These are phyloP conservation scores for Solen grandis DNA, from an alignment of 1,140 invertebrate genomes.

Conservation along the genomic window DNA sequence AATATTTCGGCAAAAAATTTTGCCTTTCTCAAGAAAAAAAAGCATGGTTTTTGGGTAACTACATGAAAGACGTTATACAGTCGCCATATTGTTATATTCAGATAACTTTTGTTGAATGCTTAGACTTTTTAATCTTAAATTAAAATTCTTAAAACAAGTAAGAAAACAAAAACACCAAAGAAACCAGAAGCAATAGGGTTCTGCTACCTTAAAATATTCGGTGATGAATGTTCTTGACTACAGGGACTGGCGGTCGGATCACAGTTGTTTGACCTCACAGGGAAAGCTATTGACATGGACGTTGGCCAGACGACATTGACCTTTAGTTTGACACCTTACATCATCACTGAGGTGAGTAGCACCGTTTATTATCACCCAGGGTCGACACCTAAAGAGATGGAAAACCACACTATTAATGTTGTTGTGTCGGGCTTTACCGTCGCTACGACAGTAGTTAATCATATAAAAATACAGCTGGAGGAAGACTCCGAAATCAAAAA, in stretches of 20 bases:
- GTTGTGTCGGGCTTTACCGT: no score
- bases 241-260: neutral
- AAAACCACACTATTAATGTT: neutral
- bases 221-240: neutral
- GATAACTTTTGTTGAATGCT: neutral
- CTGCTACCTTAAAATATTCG: neutral
- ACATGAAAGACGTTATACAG: neutral
- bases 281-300: conserved; percentile 1
- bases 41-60: neutral
- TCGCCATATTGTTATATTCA: neutral
- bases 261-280: conserved; percentile 1
- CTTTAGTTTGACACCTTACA: conserved; percentile 14
- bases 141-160: neutral
- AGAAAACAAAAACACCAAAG: no score
- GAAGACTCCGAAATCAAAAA: no score
- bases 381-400: neutral
- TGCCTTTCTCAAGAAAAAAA: neutral
- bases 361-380: neutral
- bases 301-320: conserved; percentile 14
- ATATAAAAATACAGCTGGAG: no score
- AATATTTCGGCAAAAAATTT: neutral
- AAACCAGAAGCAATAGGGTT: neutral
- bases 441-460: no score
- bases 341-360: conserved; percentile 25
- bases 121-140: neutral